Evolutionary conservation across 1,140 invertebrate genomes (phyloP).

Genomic region (Anastatus disparis): DNA sequence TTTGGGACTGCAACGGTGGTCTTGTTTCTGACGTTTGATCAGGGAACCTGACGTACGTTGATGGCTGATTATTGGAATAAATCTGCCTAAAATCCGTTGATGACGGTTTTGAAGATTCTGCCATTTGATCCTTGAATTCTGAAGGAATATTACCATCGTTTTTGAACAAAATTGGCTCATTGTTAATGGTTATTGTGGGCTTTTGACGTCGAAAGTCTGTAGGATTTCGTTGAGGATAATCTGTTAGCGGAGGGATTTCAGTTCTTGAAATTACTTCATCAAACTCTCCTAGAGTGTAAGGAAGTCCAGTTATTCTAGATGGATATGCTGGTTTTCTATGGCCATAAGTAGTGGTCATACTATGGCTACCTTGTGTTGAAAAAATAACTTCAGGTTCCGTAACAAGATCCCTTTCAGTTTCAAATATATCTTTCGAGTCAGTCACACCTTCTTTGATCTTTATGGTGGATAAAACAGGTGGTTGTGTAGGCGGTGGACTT

Average conservation of each 20-base stretch:
- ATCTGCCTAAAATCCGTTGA: conserved; percentile 31
- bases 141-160: conserved; percentile 19
- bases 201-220: not conserved
- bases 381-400: conserved; percentile 47
- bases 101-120: conserved; percentile 19
- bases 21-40: conserved; percentile 28
- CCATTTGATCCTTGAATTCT: conserved; percentile 35
- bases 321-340: conserved; percentile 1
- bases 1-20: conserved; percentile 22
- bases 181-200: not conserved
- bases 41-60: conserved; percentile 52
- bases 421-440: conserved; percentile 33
- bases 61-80: conserved; percentile 5
- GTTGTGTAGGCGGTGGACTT: conserved; percentile 14
- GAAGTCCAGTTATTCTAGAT: not conserved
- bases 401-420: conserved; percentile 34
- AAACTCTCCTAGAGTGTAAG: not conserved
- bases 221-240: not conserved
- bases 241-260: not conserved
- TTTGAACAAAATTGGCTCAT: conserved; percentile 14
- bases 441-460: conserved; percentile 16
- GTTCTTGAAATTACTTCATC: not conserved
- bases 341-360: conserved; percentile 10
- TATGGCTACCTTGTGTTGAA: conserved; percentile 33
- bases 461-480: conserved; percentile 34